Percentiles rank a stretch among this genome's conserved stretches.
Evolutionary conservation across 2,113 vertebrate genomes (phyloP).

Genomic region (Pipra filicauda): DNA sequence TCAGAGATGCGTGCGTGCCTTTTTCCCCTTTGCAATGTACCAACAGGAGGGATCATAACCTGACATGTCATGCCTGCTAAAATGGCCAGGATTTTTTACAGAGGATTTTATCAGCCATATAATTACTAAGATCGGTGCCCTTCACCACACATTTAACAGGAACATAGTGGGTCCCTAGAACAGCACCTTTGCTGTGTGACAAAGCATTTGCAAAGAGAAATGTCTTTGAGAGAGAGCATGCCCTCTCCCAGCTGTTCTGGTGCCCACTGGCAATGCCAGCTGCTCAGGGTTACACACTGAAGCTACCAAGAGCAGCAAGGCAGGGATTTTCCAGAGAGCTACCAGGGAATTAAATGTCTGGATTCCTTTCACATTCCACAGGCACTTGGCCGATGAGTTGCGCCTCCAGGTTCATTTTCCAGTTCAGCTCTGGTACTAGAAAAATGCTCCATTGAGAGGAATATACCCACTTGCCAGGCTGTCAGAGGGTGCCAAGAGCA

Average conservation of each 20-base stretch:
- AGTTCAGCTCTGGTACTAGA: conserved; percentile 1
- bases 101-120: background rate
- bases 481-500: background rate
- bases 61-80: background rate
- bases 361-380: conserved; percentile 52
- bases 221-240: background rate
- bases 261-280: background rate
- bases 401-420: background rate
- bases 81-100: background rate
- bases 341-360: conserved; percentile 50
- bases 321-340: conserved; percentile 49
- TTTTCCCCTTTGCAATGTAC: background rate
- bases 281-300: background rate
- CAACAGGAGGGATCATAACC: background rate
- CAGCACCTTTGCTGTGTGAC: background rate
- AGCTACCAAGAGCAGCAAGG: background rate
- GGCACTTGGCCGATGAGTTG: background rate
- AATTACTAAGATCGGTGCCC: background rate
- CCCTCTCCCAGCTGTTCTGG: background rate
- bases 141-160: background rate
- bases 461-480: background rate
- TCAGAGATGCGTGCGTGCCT: rapidly evolving
- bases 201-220: background rate
- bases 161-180: background rate
- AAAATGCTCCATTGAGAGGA: background rate